A percentile compares a stretch with the other conserved stretches of the same genome.
Conservation (phyloP, 2,113 vertebrate species). For the Podarcis raffonei region DNA sequence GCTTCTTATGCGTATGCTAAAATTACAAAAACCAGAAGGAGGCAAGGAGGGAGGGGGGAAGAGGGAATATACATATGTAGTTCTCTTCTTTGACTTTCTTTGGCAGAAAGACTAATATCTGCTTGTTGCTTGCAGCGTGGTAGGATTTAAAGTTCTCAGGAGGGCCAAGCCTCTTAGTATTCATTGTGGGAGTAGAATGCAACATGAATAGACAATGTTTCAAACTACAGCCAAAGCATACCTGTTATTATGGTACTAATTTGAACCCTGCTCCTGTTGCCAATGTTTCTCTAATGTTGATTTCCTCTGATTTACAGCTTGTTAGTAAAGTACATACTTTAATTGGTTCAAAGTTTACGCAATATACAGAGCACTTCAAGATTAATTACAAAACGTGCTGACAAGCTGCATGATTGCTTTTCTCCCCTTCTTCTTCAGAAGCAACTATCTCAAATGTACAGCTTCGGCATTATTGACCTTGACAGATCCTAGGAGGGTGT, state of each 20-base stretch:
- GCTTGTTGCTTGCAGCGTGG: background rate
- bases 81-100: background rate
- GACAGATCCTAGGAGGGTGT: conserved; percentile 44
- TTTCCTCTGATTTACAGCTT: background rate
- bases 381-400: conserved; percentile 31
- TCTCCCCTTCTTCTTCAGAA: background rate
- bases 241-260: background rate
- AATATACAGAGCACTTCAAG: conserved; percentile 7
- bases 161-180: accelerated
- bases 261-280: background rate
- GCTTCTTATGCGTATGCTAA: background rate
- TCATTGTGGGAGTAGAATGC: background rate
- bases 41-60: too few species aligned
- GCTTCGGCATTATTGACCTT: conserved; percentile 52
- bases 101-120: background rate
- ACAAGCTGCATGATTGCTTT: conserved; percentile 15
- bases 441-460: conserved; percentile 47
- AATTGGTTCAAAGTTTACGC: conserved; percentile 22
- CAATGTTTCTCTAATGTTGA: conserved; percentile 2
- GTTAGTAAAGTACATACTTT: background rate
- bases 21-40: background rate
- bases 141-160: background rate
- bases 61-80: background rate
- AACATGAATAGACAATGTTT: background rate
- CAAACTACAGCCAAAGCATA: background rate